These are phyloP conservation scores for Cylloceria caligata DNA, from an alignment of 2,888 invertebrate genomes.

Conservation along the genomic window DNA sequence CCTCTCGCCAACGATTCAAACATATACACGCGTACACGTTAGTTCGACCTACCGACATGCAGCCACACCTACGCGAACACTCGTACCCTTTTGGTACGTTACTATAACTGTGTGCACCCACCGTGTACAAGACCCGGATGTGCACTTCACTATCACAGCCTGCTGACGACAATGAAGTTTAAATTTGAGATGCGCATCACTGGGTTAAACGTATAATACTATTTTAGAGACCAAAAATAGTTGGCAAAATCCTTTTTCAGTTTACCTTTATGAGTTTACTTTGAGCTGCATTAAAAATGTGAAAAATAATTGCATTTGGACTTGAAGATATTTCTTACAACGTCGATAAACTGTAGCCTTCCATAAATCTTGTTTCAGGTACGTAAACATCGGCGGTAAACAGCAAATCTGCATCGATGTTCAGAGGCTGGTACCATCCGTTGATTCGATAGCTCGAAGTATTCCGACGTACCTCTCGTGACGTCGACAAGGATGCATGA, in stretches of 20 bases:
- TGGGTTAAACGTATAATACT: not conserved
- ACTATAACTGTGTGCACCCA: not conserved
- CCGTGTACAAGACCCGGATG: slow-evolving; percentile 57
- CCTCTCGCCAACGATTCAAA: slow-evolving; percentile 51
- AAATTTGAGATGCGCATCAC: slow-evolving; percentile 21
- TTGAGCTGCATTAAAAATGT: not conserved
- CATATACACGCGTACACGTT: slow-evolving; percentile 33
- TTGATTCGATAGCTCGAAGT: slow-evolving; percentile 37
- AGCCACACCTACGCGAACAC: slow-evolving; percentile 49
- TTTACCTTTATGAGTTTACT: not conserved
- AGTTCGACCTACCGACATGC: slow-evolving; percentile 53
- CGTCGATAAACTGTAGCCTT: not conserved
- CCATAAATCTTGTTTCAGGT: not conserved
- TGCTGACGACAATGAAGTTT: slow-evolving; percentile 53
- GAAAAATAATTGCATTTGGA: not conserved
- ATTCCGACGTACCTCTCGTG: slow-evolving; percentile 36
- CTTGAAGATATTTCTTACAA: not conserved
- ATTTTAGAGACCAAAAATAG: not conserved
- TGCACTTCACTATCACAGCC: slow-evolving; percentile 59
- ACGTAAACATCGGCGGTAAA: not conserved
- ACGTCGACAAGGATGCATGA: slow-evolving; percentile 38
- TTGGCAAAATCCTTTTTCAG: slow-evolving; percentile 4
- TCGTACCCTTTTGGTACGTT: slow-evolving; percentile 24
- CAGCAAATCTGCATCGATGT: slow-evolving; percentile 28
- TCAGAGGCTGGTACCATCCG: slow-evolving; percentile 58